phyloP scores from a whole-genome alignment of 30 jellyfish, hydroid and myxozoan genomes.

The Pseudorhiza aurosa region DNA sequence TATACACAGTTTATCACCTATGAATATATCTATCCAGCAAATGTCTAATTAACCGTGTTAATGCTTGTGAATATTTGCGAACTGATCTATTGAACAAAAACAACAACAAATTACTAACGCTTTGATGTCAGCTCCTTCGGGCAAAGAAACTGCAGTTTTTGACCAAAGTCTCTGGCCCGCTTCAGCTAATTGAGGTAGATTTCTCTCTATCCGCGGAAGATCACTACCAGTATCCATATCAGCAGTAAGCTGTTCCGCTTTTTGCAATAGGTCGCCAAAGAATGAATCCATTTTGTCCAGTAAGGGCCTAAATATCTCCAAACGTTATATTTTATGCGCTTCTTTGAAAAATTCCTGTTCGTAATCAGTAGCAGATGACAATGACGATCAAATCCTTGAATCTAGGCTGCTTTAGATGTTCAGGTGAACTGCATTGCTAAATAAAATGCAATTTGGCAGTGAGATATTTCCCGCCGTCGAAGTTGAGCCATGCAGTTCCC shows the following conservation, averaged over 20 bases:
- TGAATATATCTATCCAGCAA: too few relatives aligned
- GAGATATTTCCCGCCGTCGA: neutral
- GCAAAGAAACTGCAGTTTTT: constrained; percentile 61
- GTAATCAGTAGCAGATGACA: too few relatives aligned
- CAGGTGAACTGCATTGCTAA: too few relatives aligned
- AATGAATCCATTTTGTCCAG: constrained; percentile 30
- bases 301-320: neutral
- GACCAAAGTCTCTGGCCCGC: constrained; percentile 95
- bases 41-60: too few relatives aligned
- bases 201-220: constrained; percentile 91
- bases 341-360: too few relatives aligned
- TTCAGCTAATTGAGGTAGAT: constrained; percentile 93
- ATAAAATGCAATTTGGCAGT: too few relatives aligned
- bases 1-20: too few relatives aligned
- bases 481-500: neutral
- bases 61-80: too few relatives aligned
- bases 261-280: constrained; percentile 84
- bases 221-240: constrained; percentile 94
- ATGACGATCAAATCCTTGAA: too few relatives aligned
- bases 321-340: too few relatives aligned
- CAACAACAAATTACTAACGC: constrained; percentile 84
- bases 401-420: too few relatives aligned
- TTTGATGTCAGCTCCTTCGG: constrained; percentile 85
- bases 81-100: too few relatives aligned
- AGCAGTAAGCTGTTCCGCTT: constrained; percentile 99